Evolutionary conservation across 2,797 vertebrate genomes (phyloP).

Genomic region (Perodicticus potto): DNA sequence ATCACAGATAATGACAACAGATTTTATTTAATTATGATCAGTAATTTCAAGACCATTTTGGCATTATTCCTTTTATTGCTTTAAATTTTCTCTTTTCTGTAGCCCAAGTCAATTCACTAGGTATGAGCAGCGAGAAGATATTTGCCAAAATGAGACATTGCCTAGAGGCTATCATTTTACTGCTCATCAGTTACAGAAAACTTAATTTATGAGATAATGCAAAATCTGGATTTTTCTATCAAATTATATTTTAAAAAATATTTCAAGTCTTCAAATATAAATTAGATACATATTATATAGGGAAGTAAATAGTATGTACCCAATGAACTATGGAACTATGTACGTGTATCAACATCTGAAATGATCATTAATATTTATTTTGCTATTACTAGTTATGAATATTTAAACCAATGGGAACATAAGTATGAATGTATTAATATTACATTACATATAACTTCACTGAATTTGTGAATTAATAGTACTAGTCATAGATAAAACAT

Average conservation of each 20-base stretch:
- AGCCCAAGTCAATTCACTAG: neutral
- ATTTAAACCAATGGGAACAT: neutral
- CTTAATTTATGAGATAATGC: neutral
- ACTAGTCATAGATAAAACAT: neutral
- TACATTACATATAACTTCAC: neutral
- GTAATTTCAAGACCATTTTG: neutral
- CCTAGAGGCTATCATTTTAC: neutral
- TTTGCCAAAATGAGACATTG: neutral
- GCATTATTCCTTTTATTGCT: neutral
- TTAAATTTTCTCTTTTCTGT: neutral
- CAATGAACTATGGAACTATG: neutral
- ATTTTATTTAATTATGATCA: neutral
- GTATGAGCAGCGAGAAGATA: neutral
- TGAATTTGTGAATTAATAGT: neutral
- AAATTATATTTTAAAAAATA: neutral
- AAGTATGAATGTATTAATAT: neutral
- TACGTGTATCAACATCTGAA: neutral
- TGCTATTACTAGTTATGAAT: neutral
- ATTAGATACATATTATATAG: neutral
- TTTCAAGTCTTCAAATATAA: neutral
- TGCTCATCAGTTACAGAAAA: neutral
- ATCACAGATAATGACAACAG: neutral
- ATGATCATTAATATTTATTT: neutral
- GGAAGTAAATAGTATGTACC: neutral
- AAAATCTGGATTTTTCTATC: neutral